These are phyloP conservation scores for Phania funesta DNA, from an alignment of 2,888 invertebrate genomes.

Conservation along the genomic window DNA sequence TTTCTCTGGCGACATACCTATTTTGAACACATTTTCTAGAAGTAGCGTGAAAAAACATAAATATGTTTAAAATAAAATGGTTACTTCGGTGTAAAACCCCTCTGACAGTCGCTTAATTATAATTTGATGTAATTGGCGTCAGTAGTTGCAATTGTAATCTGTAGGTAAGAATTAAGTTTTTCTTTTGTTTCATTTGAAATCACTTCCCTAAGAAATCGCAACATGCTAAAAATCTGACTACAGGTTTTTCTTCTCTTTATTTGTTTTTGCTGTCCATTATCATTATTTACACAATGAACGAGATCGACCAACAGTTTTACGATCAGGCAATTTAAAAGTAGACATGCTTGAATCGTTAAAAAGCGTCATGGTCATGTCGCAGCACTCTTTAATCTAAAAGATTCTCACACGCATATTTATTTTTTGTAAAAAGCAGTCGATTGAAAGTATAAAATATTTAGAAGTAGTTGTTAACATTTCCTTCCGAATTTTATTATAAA, in stretches of 20 bases:
- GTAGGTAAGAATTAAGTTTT: conserved; percentile 8
- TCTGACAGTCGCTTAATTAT: too few species aligned
- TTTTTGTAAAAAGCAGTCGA: background rate
- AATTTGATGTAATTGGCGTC: too few species aligned
- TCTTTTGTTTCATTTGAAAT: conserved; percentile 6
- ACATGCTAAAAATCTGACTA: conserved; percentile 14
- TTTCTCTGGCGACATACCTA: too few species aligned
- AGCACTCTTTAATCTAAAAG: conserved; percentile 17
- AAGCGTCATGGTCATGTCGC: conserved; percentile 53
- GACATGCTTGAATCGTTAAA: conserved; percentile 47
- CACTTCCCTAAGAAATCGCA: conserved; percentile 2
- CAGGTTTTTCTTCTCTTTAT: conserved; percentile 9
- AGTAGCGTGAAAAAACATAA: too few species aligned
- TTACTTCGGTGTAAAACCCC: too few species aligned
- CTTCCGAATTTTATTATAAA: too few species aligned
- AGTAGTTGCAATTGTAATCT: too few species aligned
- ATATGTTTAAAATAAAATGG: too few species aligned
- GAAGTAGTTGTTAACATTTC: too few species aligned
- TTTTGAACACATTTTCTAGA: too few species aligned
- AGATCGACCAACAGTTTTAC: conserved; percentile 30
- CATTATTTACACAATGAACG: conserved; percentile 33
- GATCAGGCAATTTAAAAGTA: conserved; percentile 42
- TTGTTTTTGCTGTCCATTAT: conserved; percentile 29
- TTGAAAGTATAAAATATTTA: background rate
- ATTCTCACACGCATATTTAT: conserved; percentile 53